Evolutionary conservation across 2,113 vertebrate species (phyloP), one percentile per base, ranked within the genome.

Genomic region (Lutjanus erythropterus): DNA sequence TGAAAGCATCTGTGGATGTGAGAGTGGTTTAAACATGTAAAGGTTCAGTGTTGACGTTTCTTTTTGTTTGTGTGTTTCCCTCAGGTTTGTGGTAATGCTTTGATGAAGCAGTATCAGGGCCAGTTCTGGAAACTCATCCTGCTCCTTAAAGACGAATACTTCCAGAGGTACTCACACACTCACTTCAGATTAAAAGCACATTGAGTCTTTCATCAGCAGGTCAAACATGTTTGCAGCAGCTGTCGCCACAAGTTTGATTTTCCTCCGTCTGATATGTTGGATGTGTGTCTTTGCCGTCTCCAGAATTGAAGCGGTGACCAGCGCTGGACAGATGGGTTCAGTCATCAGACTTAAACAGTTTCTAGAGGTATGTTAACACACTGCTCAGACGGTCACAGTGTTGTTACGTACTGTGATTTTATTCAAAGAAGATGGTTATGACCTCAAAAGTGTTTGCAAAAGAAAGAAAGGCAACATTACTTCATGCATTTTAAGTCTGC

Each of bases 121-220:
- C 92, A 93, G 86, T 93, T 93, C 81, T 93, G 91, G 92, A 93
- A 93, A 19, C 83, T 93, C 62, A 42, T 93, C 68, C 81, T 91
- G 83, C 81, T 92, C 0, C 85, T 93, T 1, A 91, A 82, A 33
- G 88, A 92, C 0, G 87, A 91, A 14, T 93, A 92, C 37, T 86
- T 93, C 52, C 87, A 79, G 39, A 91, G 91, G 92, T 93, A 87
- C 61, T 8, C 1, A 1, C 61, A 10, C 1, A 1, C 52, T 65
- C 75, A 1, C 19, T 6, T 12, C 2, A 31, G 2, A 42, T 16
- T 33, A 5, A 19, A 41, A 29, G 14, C 31, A 4, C 15, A 16
- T 41, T 9, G 21, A 8, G 8, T n/a, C 10, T 65, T 16, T 61
- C 58, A 25, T 4, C 27, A 18, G 7, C 12, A 21, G n/a, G 16